Base-by-base conservation (phyloP, 2,888 invertebrate species). In the Chouioia cunea region DNA sequence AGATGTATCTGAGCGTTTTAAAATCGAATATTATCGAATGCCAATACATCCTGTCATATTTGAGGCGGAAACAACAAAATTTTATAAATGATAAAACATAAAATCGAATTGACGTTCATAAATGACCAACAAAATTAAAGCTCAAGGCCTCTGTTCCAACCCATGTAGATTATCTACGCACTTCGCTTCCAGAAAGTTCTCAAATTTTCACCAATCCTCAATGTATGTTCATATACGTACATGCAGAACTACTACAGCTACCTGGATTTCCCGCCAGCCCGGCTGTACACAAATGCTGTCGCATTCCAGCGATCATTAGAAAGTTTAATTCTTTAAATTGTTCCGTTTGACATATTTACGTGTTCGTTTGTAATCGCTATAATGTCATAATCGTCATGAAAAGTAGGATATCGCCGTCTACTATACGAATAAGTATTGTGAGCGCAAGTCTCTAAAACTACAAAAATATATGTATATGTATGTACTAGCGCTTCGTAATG, bases 361-460 rank as follows among this genome's bases (percentile, higher is more conserved):
- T 65, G 70, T 76, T 75, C 75, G 74, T 16, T 10, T 62, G 20
- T 50, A 76, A 76, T 56, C 48, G 46, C 36, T 58, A 36, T 59
- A 70, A 59, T 16, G 44, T 58, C 47, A 63, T 52, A 47, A 44
- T 44, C 57, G 56, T 67, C 43, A 53, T 65, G 56, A 67, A 64
- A 75, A 77, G 76, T 73, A 74, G 59, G 73, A 77, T 79, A 78
- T 76, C 77, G 73, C 74, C 77, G 79, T 73, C 77, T 75, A 53
- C 70, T 72, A n/a, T n/a, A 76, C 77, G 75, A 79, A 75, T 78
- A 77, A 78, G 76, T 81, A 77, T 79, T 81, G 76, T 78, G 80
- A 81, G 79, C 79, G 75, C 78, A 77, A 81, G 76, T 80, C 76
- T 77, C 82, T 83, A 82, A 75, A 81, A 78, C 83, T 83, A 82